Evolutionary conservation across 1,140 invertebrate genomes (phyloP).

Genomic region (Subanguina moxae): DNA sequence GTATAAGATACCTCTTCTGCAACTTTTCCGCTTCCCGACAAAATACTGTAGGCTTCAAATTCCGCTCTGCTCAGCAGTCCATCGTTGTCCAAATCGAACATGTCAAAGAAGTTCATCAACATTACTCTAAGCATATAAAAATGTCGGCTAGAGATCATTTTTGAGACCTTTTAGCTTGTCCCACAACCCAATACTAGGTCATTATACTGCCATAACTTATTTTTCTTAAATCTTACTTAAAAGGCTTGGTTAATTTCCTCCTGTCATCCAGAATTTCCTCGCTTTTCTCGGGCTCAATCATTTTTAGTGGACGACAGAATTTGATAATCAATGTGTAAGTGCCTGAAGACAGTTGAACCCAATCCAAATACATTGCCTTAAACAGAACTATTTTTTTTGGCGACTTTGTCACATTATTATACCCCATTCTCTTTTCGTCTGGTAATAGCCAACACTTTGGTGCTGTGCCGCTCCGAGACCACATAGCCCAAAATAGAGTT

Average conservation of each 20-base stretch:
- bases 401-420: background rate
- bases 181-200: too few relatives aligned
- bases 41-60: constrained; percentile 42
- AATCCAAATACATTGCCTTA: too few relatives aligned
- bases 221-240: constrained; percentile 31
- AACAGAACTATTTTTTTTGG: background rate
- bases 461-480: constrained; percentile 19
- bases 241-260: constrained; percentile 32
- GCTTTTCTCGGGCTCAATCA: constrained; percentile 36
- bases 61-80: constrained; percentile 39
- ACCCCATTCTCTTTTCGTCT: constrained; percentile 28
- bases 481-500: constrained; percentile 35
- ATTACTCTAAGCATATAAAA: constrained; percentile 37
- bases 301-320: constrained; percentile 38
- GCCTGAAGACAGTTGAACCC: constrained; percentile 33
- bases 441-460: constrained; percentile 17
- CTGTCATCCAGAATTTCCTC: constrained; percentile 36
- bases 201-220: background rate
- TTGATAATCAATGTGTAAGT: constrained; percentile 28
- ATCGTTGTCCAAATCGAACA: constrained; percentile 45
- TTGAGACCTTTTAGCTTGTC: background rate
- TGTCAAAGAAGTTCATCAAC: constrained; percentile 47
- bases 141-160: background rate
- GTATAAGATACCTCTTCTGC: constrained; percentile 19
- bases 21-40: constrained; percentile 30